These are phyloP conservation scores for Oryzias javanicus DNA, from an alignment of 2,113 vertebrate genomes.

Conservation along the genomic window DNA sequence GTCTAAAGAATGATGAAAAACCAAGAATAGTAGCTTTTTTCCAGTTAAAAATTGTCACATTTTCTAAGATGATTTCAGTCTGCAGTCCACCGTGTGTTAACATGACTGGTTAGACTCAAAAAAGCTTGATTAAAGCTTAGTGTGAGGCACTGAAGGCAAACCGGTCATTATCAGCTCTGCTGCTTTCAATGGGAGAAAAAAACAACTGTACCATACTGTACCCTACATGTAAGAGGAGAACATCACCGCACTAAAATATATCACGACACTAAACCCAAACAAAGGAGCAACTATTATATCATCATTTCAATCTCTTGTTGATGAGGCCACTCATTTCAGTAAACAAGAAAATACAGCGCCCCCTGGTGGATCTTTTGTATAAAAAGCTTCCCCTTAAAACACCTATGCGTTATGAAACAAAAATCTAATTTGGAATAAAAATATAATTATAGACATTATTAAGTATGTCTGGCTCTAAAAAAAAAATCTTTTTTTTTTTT, in stretches of 20 bases:
- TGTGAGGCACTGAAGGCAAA: too few species aligned
- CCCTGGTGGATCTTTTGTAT: conserved; percentile 2
- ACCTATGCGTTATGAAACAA: background rate
- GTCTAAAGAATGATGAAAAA: background rate
- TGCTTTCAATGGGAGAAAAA: too few species aligned
- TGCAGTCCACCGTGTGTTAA: too few species aligned
- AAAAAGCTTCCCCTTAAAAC: conserved; percentile 27
- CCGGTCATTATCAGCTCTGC: too few species aligned
- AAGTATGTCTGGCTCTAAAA: conserved; percentile 18
- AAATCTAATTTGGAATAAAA: too few species aligned
- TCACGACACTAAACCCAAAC: conserved; percentile 11
- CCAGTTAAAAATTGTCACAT: background rate
- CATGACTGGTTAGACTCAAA: too few species aligned
- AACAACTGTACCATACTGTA: background rate
- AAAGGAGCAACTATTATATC: background rate
- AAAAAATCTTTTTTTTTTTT: too few species aligned
- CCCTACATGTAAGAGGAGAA: background rate
- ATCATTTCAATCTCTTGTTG: conserved; percentile 7
- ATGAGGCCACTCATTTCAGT: conserved; percentile 9
- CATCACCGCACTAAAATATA: background rate
- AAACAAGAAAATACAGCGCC: conserved; percentile 31
- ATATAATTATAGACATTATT: conserved; percentile 1
- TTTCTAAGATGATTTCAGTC: background rate
- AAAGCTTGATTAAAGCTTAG: too few species aligned
- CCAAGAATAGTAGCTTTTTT: background rate